phyloP scores from a whole-genome alignment of 2,797 vertebrate genomes.

The Toxotes lorentzi region DNA sequence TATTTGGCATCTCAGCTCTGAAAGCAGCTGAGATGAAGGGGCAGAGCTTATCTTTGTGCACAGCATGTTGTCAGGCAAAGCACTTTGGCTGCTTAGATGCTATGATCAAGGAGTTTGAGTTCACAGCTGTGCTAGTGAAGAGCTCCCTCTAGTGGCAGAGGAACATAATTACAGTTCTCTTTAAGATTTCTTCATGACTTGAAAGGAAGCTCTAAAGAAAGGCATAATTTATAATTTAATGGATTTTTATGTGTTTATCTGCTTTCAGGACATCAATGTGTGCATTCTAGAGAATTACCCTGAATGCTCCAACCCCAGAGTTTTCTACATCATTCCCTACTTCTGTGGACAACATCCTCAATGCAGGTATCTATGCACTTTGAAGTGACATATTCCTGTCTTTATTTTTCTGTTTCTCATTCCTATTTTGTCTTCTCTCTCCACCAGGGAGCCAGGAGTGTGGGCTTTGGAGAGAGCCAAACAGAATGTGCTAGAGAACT shows the following conservation, averaged over 20 bases:
- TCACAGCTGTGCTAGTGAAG: slow-evolving; percentile 15
- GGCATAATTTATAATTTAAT: background rate
- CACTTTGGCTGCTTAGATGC: slow-evolving; percentile 15
- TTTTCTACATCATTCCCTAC: slow-evolving; percentile 99
- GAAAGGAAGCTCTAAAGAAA: background rate
- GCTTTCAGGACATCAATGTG: slow-evolving; percentile 94
- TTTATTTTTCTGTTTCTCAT: background rate
- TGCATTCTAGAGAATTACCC: slow-evolving; percentile 98
- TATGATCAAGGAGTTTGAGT: background rate
- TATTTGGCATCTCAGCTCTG: slow-evolving; percentile 17
- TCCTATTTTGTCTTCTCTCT: background rate
- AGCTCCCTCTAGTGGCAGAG: slow-evolving; percentile 67
- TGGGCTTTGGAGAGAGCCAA: slow-evolving; percentile 98
- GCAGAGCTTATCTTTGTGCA: slow-evolving; percentile 46
- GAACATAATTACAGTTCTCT: background rate
- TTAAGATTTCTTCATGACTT: background rate
- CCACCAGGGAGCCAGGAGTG: slow-evolving; percentile 93
- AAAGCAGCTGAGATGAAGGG: slow-evolving; percentile 34
- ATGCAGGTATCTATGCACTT: no score
- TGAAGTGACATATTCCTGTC: no score
- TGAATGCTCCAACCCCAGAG: slow-evolving; percentile 96
- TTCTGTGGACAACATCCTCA: slow-evolving; percentile 99
- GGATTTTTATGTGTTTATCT: slow-evolving; percentile 33
- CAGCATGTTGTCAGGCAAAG: slow-evolving; percentile 46
- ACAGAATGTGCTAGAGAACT: slow-evolving; percentile 96